Evolutionary conservation across 2,888 invertebrate genomes (phyloP).

Genomic region (Odontocolon sp.): DNA sequence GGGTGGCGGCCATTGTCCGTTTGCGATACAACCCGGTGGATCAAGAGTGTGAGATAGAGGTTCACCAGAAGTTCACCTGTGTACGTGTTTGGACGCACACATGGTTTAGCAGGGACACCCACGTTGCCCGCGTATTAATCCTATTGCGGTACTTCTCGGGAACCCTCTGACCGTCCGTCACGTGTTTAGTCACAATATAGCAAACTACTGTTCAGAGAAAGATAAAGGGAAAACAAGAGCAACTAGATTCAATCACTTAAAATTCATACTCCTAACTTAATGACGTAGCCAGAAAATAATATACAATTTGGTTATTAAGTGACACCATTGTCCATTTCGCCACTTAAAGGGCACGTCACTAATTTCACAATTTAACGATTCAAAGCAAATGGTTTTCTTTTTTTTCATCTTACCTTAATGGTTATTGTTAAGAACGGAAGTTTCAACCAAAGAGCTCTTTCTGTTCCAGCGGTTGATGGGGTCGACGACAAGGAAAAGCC

Average conservation of each 20-base stretch:
- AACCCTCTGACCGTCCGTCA: slow-evolving; percentile 23
- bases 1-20: slow-evolving; percentile 15
- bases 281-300: background rate
- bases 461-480: slow-evolving; percentile 16
- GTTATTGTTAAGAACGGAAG: background rate
- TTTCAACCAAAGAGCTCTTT: background rate
- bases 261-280: background rate
- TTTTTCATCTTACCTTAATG: slow-evolving; percentile 15
- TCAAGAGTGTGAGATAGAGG: background rate
- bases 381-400: background rate
- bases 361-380: background rate
- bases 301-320: too few relatives aligned
- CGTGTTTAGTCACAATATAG: slow-evolving; percentile 27
- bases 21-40: slow-evolving; percentile 7
- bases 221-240: background rate
- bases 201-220: background rate
- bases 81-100: slow-evolving; percentile 1
- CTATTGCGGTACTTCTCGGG: slow-evolving; percentile 42
- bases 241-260: slow-evolving; percentile 2
- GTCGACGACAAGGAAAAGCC: slow-evolving; percentile 32
- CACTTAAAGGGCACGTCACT: background rate
- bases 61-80: background rate
- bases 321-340: too few relatives aligned
- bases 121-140: slow-evolving; percentile 46
- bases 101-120: slow-evolving; percentile 15